phyloP scores from a whole-genome alignment of 1,140 invertebrate species.

The Polyergus mexicanus region DNA sequence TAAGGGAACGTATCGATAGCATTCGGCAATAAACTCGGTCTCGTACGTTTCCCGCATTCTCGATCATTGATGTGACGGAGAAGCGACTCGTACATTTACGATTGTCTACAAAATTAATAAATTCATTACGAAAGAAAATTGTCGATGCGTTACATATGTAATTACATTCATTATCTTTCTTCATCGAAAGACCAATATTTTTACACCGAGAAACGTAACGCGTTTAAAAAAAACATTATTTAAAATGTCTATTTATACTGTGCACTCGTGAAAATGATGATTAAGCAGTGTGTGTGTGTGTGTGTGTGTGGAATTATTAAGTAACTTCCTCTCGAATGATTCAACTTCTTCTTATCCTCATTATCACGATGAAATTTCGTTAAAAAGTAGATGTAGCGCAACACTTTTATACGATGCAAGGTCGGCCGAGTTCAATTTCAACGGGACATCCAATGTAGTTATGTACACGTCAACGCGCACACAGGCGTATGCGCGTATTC shows the following conservation, averaged over 20 bases:
- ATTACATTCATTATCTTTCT: neutral
- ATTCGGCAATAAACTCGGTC: conserved; percentile 58
- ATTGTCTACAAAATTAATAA: neutral
- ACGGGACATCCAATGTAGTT: conserved; percentile 31
- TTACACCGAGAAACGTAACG: neutral
- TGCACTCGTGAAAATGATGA: neutral
- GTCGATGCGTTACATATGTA: neutral
- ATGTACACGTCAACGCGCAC: neutral
- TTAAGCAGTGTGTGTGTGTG: neutral
- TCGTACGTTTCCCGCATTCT: conserved; percentile 2
- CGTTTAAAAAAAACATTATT: neutral
- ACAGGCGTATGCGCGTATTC: conserved; percentile 10
- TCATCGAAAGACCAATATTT: neutral
- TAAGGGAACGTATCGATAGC: conserved; percentile 70
- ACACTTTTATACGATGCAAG: conserved; percentile 40
- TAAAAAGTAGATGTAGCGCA: neutral
- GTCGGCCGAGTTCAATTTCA: conserved; percentile 52
- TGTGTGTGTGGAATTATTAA: neutral
- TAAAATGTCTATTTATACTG: neutral
- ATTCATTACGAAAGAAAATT: conserved; percentile 9
- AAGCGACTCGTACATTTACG: neutral
- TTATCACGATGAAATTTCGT: conserved; percentile 24
- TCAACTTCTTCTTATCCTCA: conserved; percentile 30
- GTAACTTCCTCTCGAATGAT: conserved; percentile 42
- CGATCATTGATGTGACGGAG: neutral